Conservation (phyloP, 1,140 invertebrate species). For the Drosophila auraria region DNA sequence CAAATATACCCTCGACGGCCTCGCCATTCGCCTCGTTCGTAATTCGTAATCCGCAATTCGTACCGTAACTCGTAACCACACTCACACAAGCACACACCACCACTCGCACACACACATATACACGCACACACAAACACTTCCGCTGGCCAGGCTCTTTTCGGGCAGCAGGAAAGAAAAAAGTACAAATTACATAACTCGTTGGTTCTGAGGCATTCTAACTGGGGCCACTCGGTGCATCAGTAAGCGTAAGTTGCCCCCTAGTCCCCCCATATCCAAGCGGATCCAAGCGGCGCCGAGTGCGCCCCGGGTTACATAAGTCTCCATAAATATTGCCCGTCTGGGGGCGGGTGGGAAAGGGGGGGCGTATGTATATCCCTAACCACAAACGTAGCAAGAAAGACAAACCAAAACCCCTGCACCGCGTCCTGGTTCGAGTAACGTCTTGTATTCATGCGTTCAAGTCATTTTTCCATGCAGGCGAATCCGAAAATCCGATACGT, state of each 20-base stretch:
- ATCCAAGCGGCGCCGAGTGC: constrained; percentile 4
- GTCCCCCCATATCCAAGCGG: constrained; percentile 2
- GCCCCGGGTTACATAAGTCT: constrained; percentile 42
- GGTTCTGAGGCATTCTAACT: constrained; percentile 49
- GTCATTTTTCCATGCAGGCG: constrained; percentile 85
- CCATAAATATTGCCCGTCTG: constrained; percentile 11
- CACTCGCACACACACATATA: constrained; percentile 18
- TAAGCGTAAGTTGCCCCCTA: constrained; percentile 34
- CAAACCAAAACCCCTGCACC: constrained; percentile 69
- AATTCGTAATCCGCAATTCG: constrained; percentile 41
- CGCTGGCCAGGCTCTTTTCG: constrained; percentile 57
- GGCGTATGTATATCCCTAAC: constrained; percentile 49
- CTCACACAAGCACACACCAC: constrained; percentile 33
- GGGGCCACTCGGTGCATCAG: constrained; percentile 49
- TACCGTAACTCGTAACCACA: constrained; percentile 64
- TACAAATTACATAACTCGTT: constrained; percentile 73
- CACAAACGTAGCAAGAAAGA: constrained; percentile 64
- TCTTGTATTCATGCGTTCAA: constrained; percentile 85
- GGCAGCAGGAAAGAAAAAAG: constrained; percentile 58
- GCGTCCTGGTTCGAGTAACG: constrained; percentile 76
- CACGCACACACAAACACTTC: constrained; percentile 52
- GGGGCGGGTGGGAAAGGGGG: neutral
- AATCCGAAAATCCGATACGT: constrained; percentile 74
- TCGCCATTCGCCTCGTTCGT: constrained; percentile 8
- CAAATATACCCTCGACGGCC: constrained; percentile 19